These are phyloP conservation scores for Rutilus rutilus DNA, from an alignment of 2,113 vertebrate genomes.

Conservation along the genomic window DNA sequence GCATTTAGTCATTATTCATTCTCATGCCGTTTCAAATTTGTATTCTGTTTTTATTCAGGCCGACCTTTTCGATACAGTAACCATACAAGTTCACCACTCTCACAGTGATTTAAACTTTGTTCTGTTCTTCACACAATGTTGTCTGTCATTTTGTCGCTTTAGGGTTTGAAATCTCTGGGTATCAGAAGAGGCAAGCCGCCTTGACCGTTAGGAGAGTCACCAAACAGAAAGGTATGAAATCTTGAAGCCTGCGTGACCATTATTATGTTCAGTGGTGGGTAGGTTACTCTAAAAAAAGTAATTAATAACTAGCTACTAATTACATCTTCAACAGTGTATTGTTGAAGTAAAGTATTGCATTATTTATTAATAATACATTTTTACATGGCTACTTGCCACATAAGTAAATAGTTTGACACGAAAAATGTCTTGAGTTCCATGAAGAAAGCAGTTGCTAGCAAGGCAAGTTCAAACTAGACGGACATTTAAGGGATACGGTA, in stretches of 20 bases:
- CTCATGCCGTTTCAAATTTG: neutral
- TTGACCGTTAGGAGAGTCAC: slow-evolving; percentile 98
- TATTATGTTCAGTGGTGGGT: too few relatives aligned
- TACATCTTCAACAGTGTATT: too few relatives aligned
- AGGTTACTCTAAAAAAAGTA: too few relatives aligned
- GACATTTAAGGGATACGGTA: too few relatives aligned
- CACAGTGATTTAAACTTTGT: neutral
- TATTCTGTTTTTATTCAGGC: neutral
- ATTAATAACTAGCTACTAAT: too few relatives aligned
- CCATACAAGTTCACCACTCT: neutral
- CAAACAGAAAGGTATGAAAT: slow-evolving; percentile 96
- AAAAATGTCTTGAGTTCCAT: too few relatives aligned
- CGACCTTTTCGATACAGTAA: neutral
- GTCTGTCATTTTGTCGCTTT: slow-evolving; percentile 29
- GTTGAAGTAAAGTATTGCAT: too few relatives aligned
- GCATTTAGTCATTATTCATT: neutral
- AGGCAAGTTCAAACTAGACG: too few relatives aligned
- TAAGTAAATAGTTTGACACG: too few relatives aligned
- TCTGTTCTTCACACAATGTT: neutral
- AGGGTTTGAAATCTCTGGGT: slow-evolving; percentile 99
- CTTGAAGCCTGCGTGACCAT: neutral
- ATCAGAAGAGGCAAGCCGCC: slow-evolving; percentile 98
- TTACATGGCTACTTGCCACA: too few relatives aligned
- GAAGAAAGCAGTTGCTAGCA: too few relatives aligned
- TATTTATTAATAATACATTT: too few relatives aligned